Evolutionary conservation across 2,113 vertebrate species (phyloP), one percentile per base, ranked within the genome.

Genomic region (Myotis lucifugus): DNA sequence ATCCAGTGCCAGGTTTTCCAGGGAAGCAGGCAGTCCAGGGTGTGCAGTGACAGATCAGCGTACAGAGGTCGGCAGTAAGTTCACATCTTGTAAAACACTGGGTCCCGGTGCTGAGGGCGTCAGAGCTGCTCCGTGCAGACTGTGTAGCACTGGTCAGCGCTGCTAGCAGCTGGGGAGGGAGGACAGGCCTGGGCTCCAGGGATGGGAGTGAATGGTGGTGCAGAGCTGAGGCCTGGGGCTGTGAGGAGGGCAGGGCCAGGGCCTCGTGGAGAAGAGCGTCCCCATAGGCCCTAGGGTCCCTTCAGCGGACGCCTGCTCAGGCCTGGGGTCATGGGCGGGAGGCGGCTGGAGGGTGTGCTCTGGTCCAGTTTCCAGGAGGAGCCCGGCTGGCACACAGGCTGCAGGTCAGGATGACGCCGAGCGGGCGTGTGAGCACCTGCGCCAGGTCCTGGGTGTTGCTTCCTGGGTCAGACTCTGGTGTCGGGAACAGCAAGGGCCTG

Each of bases 161-260:
- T 67, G 46, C 56, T 14, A 8, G 14, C 11, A 25, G 18, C 70
- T 14, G 19, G 37, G 50, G 61, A 19, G 15, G 21, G 29, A 34
- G 29, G 10, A 0, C 23, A 27, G 25, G 11, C 59, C 42, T 2
- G 21, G n/a, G 13, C 27, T 54, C 19, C 17, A 8, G 0, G 69
- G 4, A 14, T 6, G 34, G 42, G 6, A 18, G 54, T 5, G 13
- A 50, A 2, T 21, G 85, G 5, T 9, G 10, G 74, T 15, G 32
- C 6, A 11, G 34, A 29, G 2, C 1, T 8, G 34, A 18, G 6
- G 0, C 66, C 27, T 14, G 27, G 23, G 29, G 0, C 54, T 32
- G 5, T 23, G 42, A 34, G 9, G 32, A 34, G 46, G 17, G 27
- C 5, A 8, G 21, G 29, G 37, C 14, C 21, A 9, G 2, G 13